Evolutionary conservation across 92 coral and sea anemone species (phyloP).

Genomic region (Phenganax stokvisi): DNA sequence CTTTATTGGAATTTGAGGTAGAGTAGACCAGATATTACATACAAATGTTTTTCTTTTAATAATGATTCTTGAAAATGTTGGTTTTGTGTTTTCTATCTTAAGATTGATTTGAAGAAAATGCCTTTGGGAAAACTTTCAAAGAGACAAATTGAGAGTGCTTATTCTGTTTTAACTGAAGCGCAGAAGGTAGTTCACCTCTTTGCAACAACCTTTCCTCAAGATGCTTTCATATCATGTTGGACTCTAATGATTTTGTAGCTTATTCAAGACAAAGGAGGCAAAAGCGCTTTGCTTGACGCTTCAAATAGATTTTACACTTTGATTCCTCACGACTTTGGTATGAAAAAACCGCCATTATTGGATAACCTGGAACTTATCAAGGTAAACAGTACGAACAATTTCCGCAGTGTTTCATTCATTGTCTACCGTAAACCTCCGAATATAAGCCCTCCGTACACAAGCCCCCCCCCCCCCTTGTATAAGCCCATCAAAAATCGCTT

Average conservation of each 20-base stretch:
- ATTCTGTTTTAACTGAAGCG: conserved; percentile 80
- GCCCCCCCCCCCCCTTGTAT: too few relatives aligned
- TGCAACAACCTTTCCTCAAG: neutral
- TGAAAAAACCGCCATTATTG: conserved; percentile 89
- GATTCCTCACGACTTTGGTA: conserved; percentile 97
- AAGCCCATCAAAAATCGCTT: too few relatives aligned
- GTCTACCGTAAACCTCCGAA: too few relatives aligned
- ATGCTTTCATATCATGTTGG: neutral
- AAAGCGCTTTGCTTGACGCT: conserved; percentile 70
- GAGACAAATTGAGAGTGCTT: conserved; percentile 86
- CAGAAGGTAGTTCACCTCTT: conserved; percentile 57
- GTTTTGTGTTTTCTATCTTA: neutral
- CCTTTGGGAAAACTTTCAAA: conserved; percentile 88
- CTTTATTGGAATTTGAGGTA: conserved; percentile 96
- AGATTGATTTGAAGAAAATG: conserved; percentile 98
- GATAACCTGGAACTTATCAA: conserved; percentile 83
- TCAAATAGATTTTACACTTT: conserved; percentile 93
- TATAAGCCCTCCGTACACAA: too few relatives aligned
- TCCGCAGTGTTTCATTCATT: too few relatives aligned
- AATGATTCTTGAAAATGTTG: neutral
- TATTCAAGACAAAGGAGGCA: conserved; percentile 55
- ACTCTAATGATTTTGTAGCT: conserved; percentile 23
- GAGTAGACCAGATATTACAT: conserved; percentile 34
- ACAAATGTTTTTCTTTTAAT: neutral
- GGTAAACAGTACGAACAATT: conserved; percentile 40